Percentiles rank a stretch among this genome's conserved stretches.
These are phyloP conservation scores for Ascidia mentula DNA, from an alignment of 23 tunicate genomes.

Conservation along the genomic window DNA sequence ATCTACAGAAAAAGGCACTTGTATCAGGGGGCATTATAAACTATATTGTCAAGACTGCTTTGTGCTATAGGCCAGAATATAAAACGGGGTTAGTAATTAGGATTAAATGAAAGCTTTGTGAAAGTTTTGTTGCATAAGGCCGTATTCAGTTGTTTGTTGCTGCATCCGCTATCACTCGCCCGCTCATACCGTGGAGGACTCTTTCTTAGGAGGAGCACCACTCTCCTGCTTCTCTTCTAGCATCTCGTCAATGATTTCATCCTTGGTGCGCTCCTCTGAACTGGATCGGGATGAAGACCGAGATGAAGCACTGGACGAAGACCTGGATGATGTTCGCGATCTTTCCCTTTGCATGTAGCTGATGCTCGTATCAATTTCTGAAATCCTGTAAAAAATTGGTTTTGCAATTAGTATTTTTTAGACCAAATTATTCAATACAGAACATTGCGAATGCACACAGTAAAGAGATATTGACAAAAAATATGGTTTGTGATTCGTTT, in stretches of 20 bases:
- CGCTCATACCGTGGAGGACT: slow-evolving; percentile 43
- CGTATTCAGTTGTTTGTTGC: too few relatives aligned
- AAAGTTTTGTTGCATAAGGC: too few relatives aligned
- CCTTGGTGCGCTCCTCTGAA: slow-evolving; percentile 22
- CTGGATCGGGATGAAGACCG: slow-evolving; percentile 32
- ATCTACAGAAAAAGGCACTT: too few relatives aligned
- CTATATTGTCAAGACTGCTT: too few relatives aligned
- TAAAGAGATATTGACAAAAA: background rate
- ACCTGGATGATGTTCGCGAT: slow-evolving; percentile 23
- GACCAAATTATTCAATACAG: background rate
- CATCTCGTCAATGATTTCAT: slow-evolving; percentile 53
- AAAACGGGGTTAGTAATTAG: background rate
- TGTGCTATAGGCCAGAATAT: too few relatives aligned
- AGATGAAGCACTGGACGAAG: slow-evolving; percentile 14
- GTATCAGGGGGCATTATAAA: too few relatives aligned
- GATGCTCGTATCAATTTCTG: slow-evolving; percentile 16
- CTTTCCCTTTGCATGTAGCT: background rate
- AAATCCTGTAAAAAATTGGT: background rate
- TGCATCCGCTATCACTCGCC: background rate
- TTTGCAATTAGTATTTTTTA: background rate
- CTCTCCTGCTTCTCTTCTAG: slow-evolving; percentile 34
- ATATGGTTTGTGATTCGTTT: background rate
- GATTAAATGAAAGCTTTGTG: too few relatives aligned
- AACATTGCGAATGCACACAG: too few relatives aligned
- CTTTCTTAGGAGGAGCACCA: slow-evolving; percentile 19